Percentiles rank a stretch among this genome's conserved stretches.
Conservation (phyloP, 2,888 invertebrate genomes). For the Orthosia incerta region DNA sequence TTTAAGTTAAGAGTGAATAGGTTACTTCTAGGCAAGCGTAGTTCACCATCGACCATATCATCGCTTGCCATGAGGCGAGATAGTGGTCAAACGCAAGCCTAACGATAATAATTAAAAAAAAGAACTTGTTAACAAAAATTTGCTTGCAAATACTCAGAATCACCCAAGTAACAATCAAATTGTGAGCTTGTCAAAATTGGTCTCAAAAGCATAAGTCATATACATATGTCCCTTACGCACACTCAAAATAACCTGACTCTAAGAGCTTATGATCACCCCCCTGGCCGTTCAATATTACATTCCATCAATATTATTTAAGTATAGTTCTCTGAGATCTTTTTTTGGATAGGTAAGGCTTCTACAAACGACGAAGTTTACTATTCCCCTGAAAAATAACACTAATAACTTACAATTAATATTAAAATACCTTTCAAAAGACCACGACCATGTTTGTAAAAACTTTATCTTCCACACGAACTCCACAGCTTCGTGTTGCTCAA, state of each 20-base stretch:
- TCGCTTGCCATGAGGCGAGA: too few relatives aligned
- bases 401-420: slow-evolving; percentile 50
- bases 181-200: background rate
- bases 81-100: too few relatives aligned
- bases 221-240: too few relatives aligned
- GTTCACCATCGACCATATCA: too few relatives aligned
- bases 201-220: background rate
- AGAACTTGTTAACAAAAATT: too few relatives aligned
- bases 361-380: background rate
- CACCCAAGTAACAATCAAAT: too few relatives aligned
- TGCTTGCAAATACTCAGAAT: too few relatives aligned
- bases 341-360: background rate
- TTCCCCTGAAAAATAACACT: background rate
- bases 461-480: slow-evolving; percentile 14
- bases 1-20: too few relatives aligned
- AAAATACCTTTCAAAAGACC: slow-evolving; percentile 14
- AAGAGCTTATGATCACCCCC: too few relatives aligned
- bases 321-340: background rate
- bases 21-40: too few relatives aligned
- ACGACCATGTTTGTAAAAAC: slow-evolving; percentile 12
- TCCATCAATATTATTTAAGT: background rate
- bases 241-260: too few relatives aligned
- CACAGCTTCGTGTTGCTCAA: slow-evolving; percentile 30
- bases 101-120: too few relatives aligned
- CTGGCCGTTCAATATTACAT: background rate